Conservation (phyloP, 2,797 vertebrate genomes). For the Pyrrhura leucotis region DNA sequence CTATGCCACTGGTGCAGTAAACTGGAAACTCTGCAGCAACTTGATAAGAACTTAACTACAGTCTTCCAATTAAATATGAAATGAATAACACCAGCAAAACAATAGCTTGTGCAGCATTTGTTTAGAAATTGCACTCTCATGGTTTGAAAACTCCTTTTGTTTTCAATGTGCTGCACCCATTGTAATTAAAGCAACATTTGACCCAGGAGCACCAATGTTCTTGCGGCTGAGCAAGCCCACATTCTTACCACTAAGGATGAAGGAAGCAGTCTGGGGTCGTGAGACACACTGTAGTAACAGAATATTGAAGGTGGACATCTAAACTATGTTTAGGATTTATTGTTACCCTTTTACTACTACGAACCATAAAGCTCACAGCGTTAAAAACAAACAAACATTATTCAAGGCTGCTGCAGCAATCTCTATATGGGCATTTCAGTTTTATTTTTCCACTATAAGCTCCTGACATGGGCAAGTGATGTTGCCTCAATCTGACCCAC, state of each 20-base stretch:
- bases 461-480: neutral
- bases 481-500: neutral
- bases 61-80: slow-evolving; percentile 12
- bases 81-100: neutral
- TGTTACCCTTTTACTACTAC: neutral
- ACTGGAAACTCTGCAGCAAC: slow-evolving; percentile 38
- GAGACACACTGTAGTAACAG: neutral
- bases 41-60: slow-evolving; percentile 32
- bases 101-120: neutral
- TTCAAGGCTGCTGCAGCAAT: neutral
- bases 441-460: neutral
- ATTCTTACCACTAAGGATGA: neutral
- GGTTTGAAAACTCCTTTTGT: neutral
- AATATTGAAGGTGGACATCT: neutral
- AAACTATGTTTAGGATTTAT: neutral
- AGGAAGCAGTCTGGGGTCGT: neutral
- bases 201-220: neutral
- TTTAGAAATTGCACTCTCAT: neutral
- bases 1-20: neutral
- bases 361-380: neutral
- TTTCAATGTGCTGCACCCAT: neutral
- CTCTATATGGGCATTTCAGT: neutral
- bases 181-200: neutral
- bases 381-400: neutral
- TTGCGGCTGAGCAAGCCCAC: neutral